Percentiles rank a stretch among this genome's conserved stretches.
These are phyloP conservation scores for Drosophila siamana DNA, from an alignment of 2,888 invertebrate genomes.

Conservation along the genomic window DNA sequence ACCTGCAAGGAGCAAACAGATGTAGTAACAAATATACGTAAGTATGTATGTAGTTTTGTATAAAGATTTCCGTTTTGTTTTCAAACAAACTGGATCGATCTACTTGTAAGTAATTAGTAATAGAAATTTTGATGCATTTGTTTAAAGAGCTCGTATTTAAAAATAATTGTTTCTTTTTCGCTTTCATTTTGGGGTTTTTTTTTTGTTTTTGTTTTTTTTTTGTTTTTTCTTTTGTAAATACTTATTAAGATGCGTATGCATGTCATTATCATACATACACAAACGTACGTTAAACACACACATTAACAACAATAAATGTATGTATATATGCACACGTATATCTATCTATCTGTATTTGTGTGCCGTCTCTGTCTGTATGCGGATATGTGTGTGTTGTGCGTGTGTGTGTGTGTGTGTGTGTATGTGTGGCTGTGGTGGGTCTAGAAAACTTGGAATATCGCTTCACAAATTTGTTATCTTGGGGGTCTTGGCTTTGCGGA, in stretches of 20 bases:
- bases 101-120: slow-evolving; percentile 36
- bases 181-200: slow-evolving; percentile 28
- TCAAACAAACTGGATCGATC: slow-evolving; percentile 45
- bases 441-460: slow-evolving; percentile 17
- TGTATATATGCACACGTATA: slow-evolving; percentile 50
- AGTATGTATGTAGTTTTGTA: slow-evolving; percentile 59
- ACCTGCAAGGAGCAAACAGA: slow-evolving; percentile 84
- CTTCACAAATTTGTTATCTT: slow-evolving; percentile 15
- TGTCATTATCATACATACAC: slow-evolving; percentile 28
- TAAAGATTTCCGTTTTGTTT: slow-evolving; percentile 51
- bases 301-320: slow-evolving; percentile 72
- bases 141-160: slow-evolving; percentile 60
- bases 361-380: slow-evolving; percentile 10
- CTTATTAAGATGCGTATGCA: slow-evolving; percentile 42
- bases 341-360: slow-evolving; percentile 16
- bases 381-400: slow-evolving; percentile 13
- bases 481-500: not conserved
- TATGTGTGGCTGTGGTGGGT: slow-evolving; percentile 29
- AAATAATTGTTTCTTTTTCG: slow-evolving; percentile 62
- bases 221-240: slow-evolving; percentile 52
- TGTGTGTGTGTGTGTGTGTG: slow-evolving; percentile 13
- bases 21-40: slow-evolving; percentile 77
- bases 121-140: slow-evolving; percentile 53
- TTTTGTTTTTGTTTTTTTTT: slow-evolving; percentile 15
- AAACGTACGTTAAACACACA: slow-evolving; percentile 58